Base-by-base conservation (phyloP, 2,888 invertebrate genomes). In the Tetrapedia diversipes region DNA sequence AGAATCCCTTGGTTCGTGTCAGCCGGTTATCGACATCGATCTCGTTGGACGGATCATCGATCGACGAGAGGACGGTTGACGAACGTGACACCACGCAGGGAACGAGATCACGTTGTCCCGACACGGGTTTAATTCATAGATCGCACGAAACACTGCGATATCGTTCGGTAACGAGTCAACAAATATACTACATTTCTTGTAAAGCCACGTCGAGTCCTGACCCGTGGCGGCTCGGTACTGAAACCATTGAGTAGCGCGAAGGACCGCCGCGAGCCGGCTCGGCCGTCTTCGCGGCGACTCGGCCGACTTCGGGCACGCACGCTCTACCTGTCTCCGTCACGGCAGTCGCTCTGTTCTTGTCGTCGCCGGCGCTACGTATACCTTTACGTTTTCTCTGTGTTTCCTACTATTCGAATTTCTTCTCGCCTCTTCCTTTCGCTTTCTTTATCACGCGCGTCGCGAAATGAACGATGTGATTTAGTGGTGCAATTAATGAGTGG, bases 211-310 rank as follows among this genome's bases (percentile, higher is more conserved):
- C 90, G 86, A 88, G 89, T 88, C 88, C 87, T 87, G 87, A 87
- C 89, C 89, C 87, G 88, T 85, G 85, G 86, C 89, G 90, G 90
- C 90, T 90, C 90, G 90, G 88, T 88, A 90, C 90, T 90, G 89
- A 90, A 88, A 83, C 88, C 89, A 90, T 90, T 89, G 86, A 89
- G 86, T 80, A 84, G 75, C 85, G 83, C 81, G 84, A 82, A 84
- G 85, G 81, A 80, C 84, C 80, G 83, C 83, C 87, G 86, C 84
- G 79, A 80, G 83, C 83, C 82, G 82, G 70, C 78, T 89, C 88
- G 88, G 83, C 59, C 22, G 14, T 6, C 24, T 77, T 80, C 88
- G 88, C 56, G 43, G 4, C 11, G 16, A 49, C 60, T 86, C 89
- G 88, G 77, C 22, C 27, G 11, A 57, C 65, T 57, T 87, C 87